Evolutionary conservation across 2,888 invertebrate species (phyloP), one percentile per base, ranked within the genome.

Genomic region (Rhamnusium bicolor): DNA sequence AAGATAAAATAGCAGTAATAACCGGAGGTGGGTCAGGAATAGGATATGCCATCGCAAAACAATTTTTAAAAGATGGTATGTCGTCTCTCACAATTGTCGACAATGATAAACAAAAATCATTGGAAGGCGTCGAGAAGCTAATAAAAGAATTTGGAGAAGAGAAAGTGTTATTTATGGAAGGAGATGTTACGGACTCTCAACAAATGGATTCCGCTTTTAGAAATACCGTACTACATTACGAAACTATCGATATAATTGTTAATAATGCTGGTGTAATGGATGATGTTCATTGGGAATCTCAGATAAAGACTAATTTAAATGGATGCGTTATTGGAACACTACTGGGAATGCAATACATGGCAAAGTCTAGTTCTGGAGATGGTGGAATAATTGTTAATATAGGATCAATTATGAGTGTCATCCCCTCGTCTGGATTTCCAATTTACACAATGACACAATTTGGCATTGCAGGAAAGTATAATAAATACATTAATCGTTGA

Each of bases 181-280:
- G 93, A 80, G 94, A 94, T 83, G 93, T 94, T 76, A 93, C 93
- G 0, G 93, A 94, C 85, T 92, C 93, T 83, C 91, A 92, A 18
- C 92, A 93, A 83, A 93, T 93, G 83, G 93, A 94, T 40, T 66
- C 69, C 18, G 80, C 75, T 7, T 81, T 80, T 62, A 70, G 78
- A 21, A 79, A 79, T 53, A 74, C 79, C 1, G 78, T 79, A 10
- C 74, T 79, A n/a, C 78, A 79, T 63, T 78, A 76, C 63, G 74
- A 80, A 56, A 56, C 74, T 8, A 78, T 80, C 12, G 90, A 91
- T 75, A 89, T 92, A 63, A 88, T 92, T 1, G 87, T 91, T 12
- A 95, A 95, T 87, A 95, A 94, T 85, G 95, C 95, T 4, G 95
- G 94, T 1, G 92, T 94, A 53, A 92, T 94, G 91, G 93, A 94